Evolutionary conservation across 2,113 vertebrate genomes (phyloP), one percentile per base, ranked within the genome.

Genomic region (Bos javanicus): DNA sequence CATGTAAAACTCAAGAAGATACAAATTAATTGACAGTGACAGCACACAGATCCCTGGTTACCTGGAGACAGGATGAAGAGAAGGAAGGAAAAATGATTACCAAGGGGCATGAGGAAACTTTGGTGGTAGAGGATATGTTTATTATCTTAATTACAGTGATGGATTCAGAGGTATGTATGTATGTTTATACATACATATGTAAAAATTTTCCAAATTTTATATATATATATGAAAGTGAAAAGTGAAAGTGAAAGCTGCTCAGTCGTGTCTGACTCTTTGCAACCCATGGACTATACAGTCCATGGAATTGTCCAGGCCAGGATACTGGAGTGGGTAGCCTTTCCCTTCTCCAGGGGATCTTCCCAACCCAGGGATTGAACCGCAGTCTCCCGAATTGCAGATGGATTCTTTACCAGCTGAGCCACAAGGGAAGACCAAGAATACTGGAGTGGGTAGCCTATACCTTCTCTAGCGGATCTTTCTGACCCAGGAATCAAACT

Each of bases 1-100:
- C 74, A 46, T 28, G 26, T 80, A 81, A 67, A 94, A 81, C 57
- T 56, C 14, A 88, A 56, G 74, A 87, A 94, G 50, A 87, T n/a
- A 33, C n/a, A 94, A 80, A 52, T 43, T 52, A 52, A 43, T 54
- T 13, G 23, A 52, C 13, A 62, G n/a, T 39, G 48, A 80, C 6
- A 80, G 67, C 85, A 94, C 13, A 64, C 15, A 87, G 46, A n/a
- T 43, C 46, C 80, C 19, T 50, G 56, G 71, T 33, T 62, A 48
- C n/a, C 71, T 46, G n/a, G 28, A 87, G 28, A 81, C 16, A 80
- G 48, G 46, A 54, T 26, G 57, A 43, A 57, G 39, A 28, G 7
- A 15, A 54, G 36, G 26, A 81, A 54, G 36, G 57, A n/a, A 46
- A 3, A 14, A 80, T 33, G 26, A 87, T 17, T 54, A 33, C n/a